Conservation (phyloP, 2,797 vertebrate species). For the Peromyscus eremicus region DNA sequence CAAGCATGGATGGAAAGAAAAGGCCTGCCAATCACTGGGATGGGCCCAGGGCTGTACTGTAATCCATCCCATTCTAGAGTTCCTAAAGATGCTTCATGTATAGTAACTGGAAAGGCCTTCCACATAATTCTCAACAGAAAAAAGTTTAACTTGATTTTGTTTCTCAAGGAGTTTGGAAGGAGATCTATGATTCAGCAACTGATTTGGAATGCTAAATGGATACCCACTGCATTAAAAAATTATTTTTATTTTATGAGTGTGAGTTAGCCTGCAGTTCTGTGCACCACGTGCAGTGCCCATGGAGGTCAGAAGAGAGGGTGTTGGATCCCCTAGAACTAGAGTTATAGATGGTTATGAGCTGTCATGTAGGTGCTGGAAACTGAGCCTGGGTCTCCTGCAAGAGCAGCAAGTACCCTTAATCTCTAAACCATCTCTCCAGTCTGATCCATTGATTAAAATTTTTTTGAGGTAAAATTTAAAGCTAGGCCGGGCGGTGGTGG, state of each 20-base stretch:
- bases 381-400: neutral
- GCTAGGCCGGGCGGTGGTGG: too few relatives aligned
- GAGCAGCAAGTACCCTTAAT: neutral
- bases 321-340: neutral
- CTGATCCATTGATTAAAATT: neutral
- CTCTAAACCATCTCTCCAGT: neutral
- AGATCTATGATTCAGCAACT: constrained; percentile 56
- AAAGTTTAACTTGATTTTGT: constrained; percentile 52
- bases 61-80: constrained; percentile 30
- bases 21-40: neutral
- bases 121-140: constrained; percentile 31
- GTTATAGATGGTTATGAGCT: neutral
- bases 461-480: neutral
- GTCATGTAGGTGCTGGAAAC: neutral
- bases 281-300: neutral
- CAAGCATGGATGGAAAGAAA: neutral
- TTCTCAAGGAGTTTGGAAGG: constrained; percentile 32
- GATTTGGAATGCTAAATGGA: constrained; percentile 29
- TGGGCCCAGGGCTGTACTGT: neutral
- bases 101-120: constrained; percentile 34
- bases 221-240: neutral
- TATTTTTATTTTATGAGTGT: neutral
- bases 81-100: constrained; percentile 4
- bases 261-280: neutral
- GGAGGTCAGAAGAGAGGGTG: neutral